Evolutionary conservation across 2,888 invertebrate genomes (phyloP).

Genomic region (Andrena bicolor): DNA sequence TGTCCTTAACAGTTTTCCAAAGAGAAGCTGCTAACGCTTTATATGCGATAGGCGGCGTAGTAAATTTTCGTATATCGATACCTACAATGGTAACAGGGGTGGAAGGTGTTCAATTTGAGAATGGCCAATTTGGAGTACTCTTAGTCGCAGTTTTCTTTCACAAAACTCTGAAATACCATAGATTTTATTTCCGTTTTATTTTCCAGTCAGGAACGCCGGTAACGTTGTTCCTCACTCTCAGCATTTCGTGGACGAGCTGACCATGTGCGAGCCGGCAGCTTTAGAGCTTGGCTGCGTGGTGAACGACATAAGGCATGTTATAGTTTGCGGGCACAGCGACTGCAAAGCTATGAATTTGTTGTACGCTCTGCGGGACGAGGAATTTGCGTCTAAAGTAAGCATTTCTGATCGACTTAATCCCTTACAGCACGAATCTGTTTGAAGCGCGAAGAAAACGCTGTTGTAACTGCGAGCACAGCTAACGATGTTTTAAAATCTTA

Average conservation of each 20-base stretch:
- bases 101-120: background rate
- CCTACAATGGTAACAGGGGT: background rate
- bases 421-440: background rate
- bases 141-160: background rate
- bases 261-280: conserved; percentile 98
- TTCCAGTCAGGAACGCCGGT: conserved; percentile 97
- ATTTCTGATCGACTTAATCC: background rate
- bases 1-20: background rate
- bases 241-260: conserved; percentile 93
- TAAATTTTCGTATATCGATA: background rate
- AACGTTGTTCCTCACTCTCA: conserved; percentile 97
- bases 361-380: conserved; percentile 92
- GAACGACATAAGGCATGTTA: conserved; percentile 95
- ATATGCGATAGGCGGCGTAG: background rate
- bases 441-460: background rate
- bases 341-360: conserved; percentile 99
- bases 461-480: too few species aligned
- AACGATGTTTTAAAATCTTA: too few species aligned
- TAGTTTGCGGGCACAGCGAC: conserved; percentile 99
- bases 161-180: background rate
- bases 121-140: background rate
- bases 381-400: conserved; percentile 89
- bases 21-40: background rate
- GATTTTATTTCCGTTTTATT: conserved; percentile 8
- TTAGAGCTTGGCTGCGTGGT: conserved; percentile 97